Conservation (phyloP, 1,140 invertebrate species). For the Caenorhabditis tropicalis region DNA sequence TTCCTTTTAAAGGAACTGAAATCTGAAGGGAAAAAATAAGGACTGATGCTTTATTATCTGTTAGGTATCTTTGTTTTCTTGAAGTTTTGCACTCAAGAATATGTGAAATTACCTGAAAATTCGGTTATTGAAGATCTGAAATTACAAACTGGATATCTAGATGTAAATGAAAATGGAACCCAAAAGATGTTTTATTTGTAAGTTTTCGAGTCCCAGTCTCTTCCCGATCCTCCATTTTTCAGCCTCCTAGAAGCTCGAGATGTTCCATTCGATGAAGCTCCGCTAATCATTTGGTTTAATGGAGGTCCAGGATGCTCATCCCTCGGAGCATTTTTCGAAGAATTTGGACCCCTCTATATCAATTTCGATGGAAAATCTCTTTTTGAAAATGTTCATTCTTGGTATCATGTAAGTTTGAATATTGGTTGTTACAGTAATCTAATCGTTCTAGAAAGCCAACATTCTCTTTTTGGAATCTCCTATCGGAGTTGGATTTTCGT, state of each 20-base stretch:
- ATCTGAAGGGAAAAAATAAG: neutral
- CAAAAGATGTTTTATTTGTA: slow-evolving; percentile 63
- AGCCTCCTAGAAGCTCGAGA: slow-evolving; percentile 54
- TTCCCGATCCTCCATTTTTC: slow-evolving; percentile 3
- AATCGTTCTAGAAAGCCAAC: slow-evolving; percentile 55
- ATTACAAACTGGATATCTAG: slow-evolving; percentile 60
- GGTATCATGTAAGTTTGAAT: slow-evolving; percentile 72
- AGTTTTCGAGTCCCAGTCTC: neutral
- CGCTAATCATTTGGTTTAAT: slow-evolving; percentile 73
- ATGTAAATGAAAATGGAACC: slow-evolving; percentile 51
- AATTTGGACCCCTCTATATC: slow-evolving; percentile 75
- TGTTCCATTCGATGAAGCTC: slow-evolving; percentile 53
- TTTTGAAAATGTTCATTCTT: slow-evolving; percentile 73
- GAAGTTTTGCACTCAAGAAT: neutral
- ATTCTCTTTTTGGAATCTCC: slow-evolving; percentile 61
- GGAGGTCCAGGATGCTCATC: slow-evolving; percentile 76
- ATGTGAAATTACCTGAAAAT: neutral
- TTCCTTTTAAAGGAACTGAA: neutral
- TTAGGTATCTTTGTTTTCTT: neutral
- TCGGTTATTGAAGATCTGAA: neutral
- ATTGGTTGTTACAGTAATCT: neutral
- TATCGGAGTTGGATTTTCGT: slow-evolving; percentile 64
- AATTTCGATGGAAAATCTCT: slow-evolving; percentile 70
- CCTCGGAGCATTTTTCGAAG: slow-evolving; percentile 74
- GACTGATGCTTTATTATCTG: neutral